These are phyloP conservation scores for Cartodere bifasciata DNA, from an alignment of 2,888 invertebrate species.

Conservation along the genomic window DNA sequence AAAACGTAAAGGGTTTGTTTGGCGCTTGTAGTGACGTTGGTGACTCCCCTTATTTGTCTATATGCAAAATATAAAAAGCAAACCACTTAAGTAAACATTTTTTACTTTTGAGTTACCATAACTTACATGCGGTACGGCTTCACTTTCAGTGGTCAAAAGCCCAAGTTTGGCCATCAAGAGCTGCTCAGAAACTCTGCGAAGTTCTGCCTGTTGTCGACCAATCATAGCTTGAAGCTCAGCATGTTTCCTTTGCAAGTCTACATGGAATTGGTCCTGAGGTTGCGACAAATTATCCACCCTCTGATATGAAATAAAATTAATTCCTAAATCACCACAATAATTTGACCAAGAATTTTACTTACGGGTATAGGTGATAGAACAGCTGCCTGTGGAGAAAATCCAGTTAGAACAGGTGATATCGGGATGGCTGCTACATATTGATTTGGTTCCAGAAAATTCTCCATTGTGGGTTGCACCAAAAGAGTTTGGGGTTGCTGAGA, in stretches of 20 bases:
- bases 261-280: constrained; percentile 49
- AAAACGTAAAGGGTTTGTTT: no score
- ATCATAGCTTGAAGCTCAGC: constrained; percentile 77
- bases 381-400: constrained; percentile 37
- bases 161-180: constrained; percentile 70
- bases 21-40: no score
- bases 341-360: constrained; percentile 20
- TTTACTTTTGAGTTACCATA: background rate
- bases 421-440: constrained; percentile 47
- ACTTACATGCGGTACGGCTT: constrained; percentile 17
- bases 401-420: constrained; percentile 42
- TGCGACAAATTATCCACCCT: constrained; percentile 35
- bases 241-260: constrained; percentile 68
- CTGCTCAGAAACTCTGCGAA: constrained; percentile 77
- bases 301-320: no score
- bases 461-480: constrained; percentile 19
- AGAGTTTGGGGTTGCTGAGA: constrained; percentile 12
- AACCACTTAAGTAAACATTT: background rate
- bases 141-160: constrained; percentile 14
- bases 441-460: constrained; percentile 35
- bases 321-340: constrained; percentile 14
- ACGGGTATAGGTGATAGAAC: constrained; percentile 33
- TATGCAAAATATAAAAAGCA: no score
- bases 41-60: no score
- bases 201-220: constrained; percentile 73